Percentiles rank a stretch among this genome's conserved stretches.
Conservation (phyloP, 1,140 invertebrate genomes). For the Acromyrmex heyeri region DNA sequence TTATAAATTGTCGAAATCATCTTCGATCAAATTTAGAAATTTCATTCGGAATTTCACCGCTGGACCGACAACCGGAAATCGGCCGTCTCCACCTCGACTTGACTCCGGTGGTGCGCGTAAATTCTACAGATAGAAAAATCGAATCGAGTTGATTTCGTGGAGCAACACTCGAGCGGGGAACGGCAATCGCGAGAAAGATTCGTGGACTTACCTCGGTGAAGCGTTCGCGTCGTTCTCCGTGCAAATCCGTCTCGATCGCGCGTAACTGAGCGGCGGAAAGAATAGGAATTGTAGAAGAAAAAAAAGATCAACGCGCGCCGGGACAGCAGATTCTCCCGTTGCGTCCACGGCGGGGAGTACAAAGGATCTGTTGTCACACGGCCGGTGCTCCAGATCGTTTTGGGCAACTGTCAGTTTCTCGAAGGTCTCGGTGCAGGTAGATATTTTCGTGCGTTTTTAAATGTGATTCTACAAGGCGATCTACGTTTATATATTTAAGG, state of each 20-base stretch:
- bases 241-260: neutral
- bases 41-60: neutral
- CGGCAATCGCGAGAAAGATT: neutral
- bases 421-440: slow-evolving; percentile 61
- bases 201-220: neutral
- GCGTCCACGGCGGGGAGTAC: slow-evolving; percentile 44
- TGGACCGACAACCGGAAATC: neutral
- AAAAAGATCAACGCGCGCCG: neutral
- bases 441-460: slow-evolving; percentile 74
- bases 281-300: no score
- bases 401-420: slow-evolving; percentile 83
- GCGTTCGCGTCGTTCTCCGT: no score
- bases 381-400: slow-evolving; percentile 76
- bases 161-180: neutral
- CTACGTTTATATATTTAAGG: slow-evolving; percentile 73
- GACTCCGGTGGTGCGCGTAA: slow-evolving; percentile 8
- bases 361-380: slow-evolving; percentile 73
- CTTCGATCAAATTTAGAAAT: neutral
- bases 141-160: neutral
- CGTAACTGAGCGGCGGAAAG: neutral
- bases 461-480: slow-evolving; percentile 75
- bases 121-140: slow-evolving; percentile 5
- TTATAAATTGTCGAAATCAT: neutral
- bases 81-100: slow-evolving; percentile 8
- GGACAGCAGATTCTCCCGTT: slow-evolving; percentile 29